Percentiles rank a stretch among this genome's conserved stretches.
Evolutionary conservation across 2,797 vertebrate genomes (phyloP).

Genomic region (Salmo trutta): DNA sequence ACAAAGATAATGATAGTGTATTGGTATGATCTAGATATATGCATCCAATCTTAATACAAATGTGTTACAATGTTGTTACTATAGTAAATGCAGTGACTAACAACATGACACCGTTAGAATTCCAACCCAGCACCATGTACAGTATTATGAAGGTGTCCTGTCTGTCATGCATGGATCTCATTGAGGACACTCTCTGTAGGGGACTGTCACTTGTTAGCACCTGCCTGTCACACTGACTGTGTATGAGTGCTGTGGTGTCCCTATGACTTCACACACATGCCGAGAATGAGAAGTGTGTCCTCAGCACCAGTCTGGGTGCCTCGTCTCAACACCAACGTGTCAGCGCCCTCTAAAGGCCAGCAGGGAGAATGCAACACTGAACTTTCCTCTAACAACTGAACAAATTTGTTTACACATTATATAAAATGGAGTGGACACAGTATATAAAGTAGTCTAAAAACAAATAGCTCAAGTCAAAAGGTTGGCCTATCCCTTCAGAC

Average conservation of each 20-base stretch:
- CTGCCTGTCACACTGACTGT: slow-evolving; percentile 15
- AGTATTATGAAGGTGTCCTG: not conserved
- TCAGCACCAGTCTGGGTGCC: slow-evolving; percentile 30
- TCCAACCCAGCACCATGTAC: not conserved
- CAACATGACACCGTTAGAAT: not conserved
- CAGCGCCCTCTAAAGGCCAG: slow-evolving; percentile 55
- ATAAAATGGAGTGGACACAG: not conserved
- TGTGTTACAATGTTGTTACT: too few species aligned
- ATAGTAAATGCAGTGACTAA: not conserved
- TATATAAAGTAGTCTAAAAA: not conserved
- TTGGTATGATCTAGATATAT: not conserved
- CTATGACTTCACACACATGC: slow-evolving; percentile 57
- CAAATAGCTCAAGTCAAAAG: not conserved
- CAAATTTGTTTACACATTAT: not conserved
- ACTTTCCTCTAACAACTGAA: not conserved
- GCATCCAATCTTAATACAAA: not conserved
- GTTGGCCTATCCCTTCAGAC: not conserved
- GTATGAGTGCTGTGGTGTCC: slow-evolving; percentile 3
- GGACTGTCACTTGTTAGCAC: slow-evolving; percentile 56
- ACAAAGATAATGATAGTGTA: not conserved
- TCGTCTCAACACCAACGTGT: slow-evolving; percentile 26
- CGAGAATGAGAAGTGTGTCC: slow-evolving; percentile 57
- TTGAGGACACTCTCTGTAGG: slow-evolving; percentile 42
- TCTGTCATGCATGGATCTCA: slow-evolving; percentile 9
- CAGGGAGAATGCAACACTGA: not conserved